Conservation (phyloP, 2,888 invertebrate genomes). For the Ischnura elegans region DNA sequence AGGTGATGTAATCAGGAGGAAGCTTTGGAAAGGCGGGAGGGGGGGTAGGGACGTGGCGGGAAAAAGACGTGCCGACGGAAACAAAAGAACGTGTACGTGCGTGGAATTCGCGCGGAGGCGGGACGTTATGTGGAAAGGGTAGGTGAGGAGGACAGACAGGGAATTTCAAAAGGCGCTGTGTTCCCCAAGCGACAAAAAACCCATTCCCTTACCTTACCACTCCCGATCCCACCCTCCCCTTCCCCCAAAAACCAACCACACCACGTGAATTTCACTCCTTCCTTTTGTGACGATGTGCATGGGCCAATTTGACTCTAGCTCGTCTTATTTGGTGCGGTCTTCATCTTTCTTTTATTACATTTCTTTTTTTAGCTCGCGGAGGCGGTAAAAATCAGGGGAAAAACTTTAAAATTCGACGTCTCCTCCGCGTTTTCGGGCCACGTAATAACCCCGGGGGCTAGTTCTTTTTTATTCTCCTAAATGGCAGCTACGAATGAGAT, state of each 20-base stretch:
- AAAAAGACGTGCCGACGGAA: conserved; percentile 38
- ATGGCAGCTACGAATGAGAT: not conserved
- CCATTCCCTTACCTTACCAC: not conserved
- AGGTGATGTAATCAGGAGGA: conserved; percentile 6
- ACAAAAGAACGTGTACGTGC: conserved; percentile 27
- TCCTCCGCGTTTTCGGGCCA: not conserved
- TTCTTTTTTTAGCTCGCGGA: not conserved
- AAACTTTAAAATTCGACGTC: not conserved
- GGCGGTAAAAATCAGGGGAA: conserved; percentile 9
- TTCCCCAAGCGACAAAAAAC: not conserved
- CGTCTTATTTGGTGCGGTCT: conserved; percentile 1
- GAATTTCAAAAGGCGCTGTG: not conserved
- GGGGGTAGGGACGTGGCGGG: not conserved
- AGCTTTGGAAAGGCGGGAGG: not conserved
- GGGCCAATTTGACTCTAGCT: conserved; percentile 16
- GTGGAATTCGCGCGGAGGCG: not conserved
- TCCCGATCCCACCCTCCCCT: too few species aligned
- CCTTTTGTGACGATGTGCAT: not conserved
- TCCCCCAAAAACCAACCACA: not conserved
- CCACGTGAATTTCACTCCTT: not conserved
- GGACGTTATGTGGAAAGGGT: not conserved
- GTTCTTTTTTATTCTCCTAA: not conserved
- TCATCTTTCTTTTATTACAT: too few species aligned
- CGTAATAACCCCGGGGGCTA: not conserved
- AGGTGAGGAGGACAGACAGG: not conserved